These are phyloP conservation scores for Drosophila mulleri DNA, from an alignment of 2,888 invertebrate genomes.

Conservation along the genomic window DNA sequence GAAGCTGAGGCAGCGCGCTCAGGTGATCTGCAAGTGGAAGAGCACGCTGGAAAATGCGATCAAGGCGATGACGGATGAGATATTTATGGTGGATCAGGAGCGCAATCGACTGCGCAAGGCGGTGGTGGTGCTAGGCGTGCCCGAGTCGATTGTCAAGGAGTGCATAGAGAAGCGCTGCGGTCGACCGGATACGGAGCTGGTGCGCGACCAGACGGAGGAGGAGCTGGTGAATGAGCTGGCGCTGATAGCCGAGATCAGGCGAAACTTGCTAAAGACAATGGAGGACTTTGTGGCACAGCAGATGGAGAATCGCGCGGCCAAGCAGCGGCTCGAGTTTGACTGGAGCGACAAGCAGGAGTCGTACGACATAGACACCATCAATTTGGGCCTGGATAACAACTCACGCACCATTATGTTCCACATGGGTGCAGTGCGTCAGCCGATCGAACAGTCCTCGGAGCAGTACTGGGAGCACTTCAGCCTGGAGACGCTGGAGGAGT, in stretches of 20 bases:
- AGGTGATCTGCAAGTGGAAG: conserved; percentile 91
- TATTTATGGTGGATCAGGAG: conserved; percentile 89
- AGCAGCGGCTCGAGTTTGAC: conserved; percentile 93
- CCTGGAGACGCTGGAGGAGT: conserved; percentile 90
- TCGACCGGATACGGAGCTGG: conserved; percentile 90
- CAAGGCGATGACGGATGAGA: conserved; percentile 89
- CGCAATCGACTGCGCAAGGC: conserved; percentile 89
- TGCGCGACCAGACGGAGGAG: conserved; percentile 91
- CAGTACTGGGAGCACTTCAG: conserved; percentile 95
- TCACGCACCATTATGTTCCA: conserved; percentile 91
- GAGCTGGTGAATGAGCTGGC: conserved; percentile 91
- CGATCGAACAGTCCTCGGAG: conserved; percentile 93
- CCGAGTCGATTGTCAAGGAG: conserved; percentile 91
- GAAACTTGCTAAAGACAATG: conserved; percentile 87
- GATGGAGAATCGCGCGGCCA: conserved; percentile 91
- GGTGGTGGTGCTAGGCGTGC: conserved; percentile 88
- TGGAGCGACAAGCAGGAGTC: conserved; percentile 96
- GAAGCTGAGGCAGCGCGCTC: conserved; percentile 88
- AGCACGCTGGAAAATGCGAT: conserved; percentile 90
- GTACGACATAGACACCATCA: conserved; percentile 90
- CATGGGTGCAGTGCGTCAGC: conserved; percentile 92
- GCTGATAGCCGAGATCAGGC: conserved; percentile 89
- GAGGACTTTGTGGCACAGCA: conserved; percentile 90
- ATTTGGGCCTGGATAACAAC: conserved; percentile 89
- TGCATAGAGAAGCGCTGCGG: conserved; percentile 90